Base-by-base conservation (phyloP, 2,888 invertebrate genomes). In the Nesidiocoris tenuis region DNA sequence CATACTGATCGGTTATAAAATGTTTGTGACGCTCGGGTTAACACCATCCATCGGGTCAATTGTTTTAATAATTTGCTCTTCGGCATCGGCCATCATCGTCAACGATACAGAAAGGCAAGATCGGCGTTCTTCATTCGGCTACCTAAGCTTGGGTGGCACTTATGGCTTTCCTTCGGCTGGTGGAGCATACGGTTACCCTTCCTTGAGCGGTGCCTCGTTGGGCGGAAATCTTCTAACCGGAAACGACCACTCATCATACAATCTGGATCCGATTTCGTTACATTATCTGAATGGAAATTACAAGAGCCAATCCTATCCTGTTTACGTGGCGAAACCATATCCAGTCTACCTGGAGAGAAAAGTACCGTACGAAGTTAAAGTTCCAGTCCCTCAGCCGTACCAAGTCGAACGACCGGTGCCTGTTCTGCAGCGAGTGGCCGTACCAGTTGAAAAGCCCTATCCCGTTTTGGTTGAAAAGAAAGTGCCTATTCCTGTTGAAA, bases 401-500 rank as follows among this genome's bases (percentile, higher is more conserved):
- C 74, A 77, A 24, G 79, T 79, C 0, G 78, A 79, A 68, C 78
- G 76, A 76, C 78, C 77, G 25, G 68, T 79, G 5, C 79, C 78
- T 1, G 68, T 75, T 39, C 63, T 76, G 22, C 70, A 77, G n/a
- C 83, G 17, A 81, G 83, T 77, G 18, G 77, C 79, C 0, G 74
- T 79, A 1, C 66, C 74, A 5, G 89, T 92, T 54, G 90, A 91
- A 22, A 89, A 90, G 78, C 91, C 92, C 2, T 90, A 89, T 82
- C 92, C 92, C 90, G 88, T 90, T 0, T 88, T 86, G 64, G 89
- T 92, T 0, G 90, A 90, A 80, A 91, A 91, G 82, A 89, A 87
- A 76, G 89, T 91, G 72, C 91, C 91, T 1, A 91, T 91, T 83
- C 61, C 77, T 12, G 67, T 79, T n/a, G 72, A 76, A 59, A 78